Percentiles rank a stretch among this genome's conserved stretches.
Conservation (phyloP, 1,140 invertebrate genomes). For the Papilio polyxenes region DNA sequence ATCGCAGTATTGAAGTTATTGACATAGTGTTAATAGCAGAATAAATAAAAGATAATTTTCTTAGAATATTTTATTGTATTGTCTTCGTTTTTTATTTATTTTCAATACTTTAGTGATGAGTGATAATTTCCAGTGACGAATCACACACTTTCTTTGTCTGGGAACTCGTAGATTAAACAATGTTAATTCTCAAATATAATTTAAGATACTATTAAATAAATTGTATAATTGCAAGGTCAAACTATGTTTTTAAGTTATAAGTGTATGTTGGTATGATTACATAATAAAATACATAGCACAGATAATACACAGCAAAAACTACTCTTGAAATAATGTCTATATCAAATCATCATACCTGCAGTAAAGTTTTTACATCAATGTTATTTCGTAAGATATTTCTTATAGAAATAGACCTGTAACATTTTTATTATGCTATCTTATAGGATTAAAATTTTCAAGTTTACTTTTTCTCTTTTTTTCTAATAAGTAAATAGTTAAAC, state of each 20-base stretch:
- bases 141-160: background rate
- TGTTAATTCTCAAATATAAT: background rate
- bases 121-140: background rate
- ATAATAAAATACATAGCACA: background rate
- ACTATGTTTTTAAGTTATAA: background rate
- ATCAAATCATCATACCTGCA: background rate
- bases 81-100: background rate
- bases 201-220: background rate
- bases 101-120: background rate
- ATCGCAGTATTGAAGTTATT: conserved; percentile 2
- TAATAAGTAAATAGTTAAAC: too few species aligned
- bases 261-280: background rate
- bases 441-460: background rate
- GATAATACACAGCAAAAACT: background rate
- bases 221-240: conserved; percentile 1
- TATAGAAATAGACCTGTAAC: background rate
- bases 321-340: background rate
- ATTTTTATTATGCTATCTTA: background rate
- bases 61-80: background rate
- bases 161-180: background rate
- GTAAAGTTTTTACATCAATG: too few species aligned
- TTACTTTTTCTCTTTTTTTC: too few species aligned
- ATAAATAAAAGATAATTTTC: background rate
- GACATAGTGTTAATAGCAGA: conserved; percentile 11
- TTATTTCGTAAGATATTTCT: background rate